Percentiles rank a stretch among this genome's conserved stretches.
These are phyloP conservation scores for Sipunculus nudus DNA, from an alignment of 2,888 invertebrate species.

Conservation along the genomic window DNA sequence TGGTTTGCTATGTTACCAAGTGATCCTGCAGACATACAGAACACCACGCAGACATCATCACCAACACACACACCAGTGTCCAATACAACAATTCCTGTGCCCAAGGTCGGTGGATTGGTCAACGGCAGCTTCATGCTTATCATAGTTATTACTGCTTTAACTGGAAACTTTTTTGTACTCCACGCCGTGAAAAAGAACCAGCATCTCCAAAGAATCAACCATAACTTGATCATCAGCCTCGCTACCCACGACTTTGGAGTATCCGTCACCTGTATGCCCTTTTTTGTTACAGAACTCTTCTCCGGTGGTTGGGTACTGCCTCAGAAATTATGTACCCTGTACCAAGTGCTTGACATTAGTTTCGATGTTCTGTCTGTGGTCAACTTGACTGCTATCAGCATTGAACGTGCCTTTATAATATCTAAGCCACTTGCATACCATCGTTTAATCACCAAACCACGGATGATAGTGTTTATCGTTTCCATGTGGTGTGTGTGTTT, in stretches of 20 bases:
- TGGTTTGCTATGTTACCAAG: too few species aligned
- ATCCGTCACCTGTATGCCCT: constrained; percentile 24
- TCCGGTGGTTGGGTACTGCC: constrained; percentile 8
- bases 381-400: constrained; percentile 24
- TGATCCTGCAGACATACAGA: too few species aligned
- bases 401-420: constrained; percentile 35
- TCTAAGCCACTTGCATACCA: constrained; percentile 33
- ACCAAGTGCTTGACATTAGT: constrained; percentile 17
- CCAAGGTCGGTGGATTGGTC: too few species aligned
- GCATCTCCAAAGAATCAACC: constrained; percentile 27
- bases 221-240: constrained; percentile 31
- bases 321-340: constrained; percentile 20
- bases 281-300: constrained; percentile 18
- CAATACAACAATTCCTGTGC: too few species aligned
- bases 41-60: too few species aligned
- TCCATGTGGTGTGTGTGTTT: constrained; percentile 26
- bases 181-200: constrained; percentile 14
- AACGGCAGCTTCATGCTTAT: too few species aligned
- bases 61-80: too few species aligned
- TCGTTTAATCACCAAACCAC: constrained; percentile 18
- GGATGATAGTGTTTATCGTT: constrained; percentile 14
- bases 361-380: constrained; percentile 17
- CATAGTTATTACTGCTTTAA: too few species aligned
- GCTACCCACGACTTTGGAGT: constrained; percentile 22
- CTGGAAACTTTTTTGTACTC: constrained; percentile 28